Evolutionary conservation across 2,797 vertebrate species (phyloP), one percentile per base, ranked within the genome.

Genomic region (Sardinella longiceps): DNA sequence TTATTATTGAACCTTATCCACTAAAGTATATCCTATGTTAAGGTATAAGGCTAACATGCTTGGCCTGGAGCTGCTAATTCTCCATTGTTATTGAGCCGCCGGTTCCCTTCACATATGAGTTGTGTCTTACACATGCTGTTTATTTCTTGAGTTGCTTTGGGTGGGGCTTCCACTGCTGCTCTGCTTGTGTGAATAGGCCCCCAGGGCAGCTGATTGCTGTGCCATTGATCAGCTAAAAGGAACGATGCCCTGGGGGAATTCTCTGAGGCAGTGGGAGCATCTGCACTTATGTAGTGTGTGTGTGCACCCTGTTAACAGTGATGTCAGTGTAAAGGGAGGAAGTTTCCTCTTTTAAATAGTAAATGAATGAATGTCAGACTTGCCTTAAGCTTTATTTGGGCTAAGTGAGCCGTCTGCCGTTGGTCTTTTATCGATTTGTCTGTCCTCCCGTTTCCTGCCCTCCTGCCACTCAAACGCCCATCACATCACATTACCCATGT

Each of bases 401-500:
- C 60, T 30, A 14, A 12, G 25, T 60, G 33, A 70, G 28, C 63
- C 37, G 28, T 33, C 7, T 63, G 25, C 12, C 9, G 11, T 30
- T 33, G 1, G 14, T 66, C 30, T 70, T 60, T n/a, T 53, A 7
- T 60, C 56, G 10, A 10, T 60, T 7, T 60, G 7, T 25, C 6
- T 70, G 30, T 37, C 28, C 4, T 7, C n/a, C n/a, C n/a, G n/a
- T n/a, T n/a, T n/a, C n/a, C n/a, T n/a, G n/a, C n/a, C n/a, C n/a
- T n/a, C n/a, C n/a, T n/a, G n/a, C n/a, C n/a, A n/a, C n/a, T n/a
- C n/a, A n/a, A n/a, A n/a, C n/a, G n/a, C n/a, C n/a, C n/a, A n/a
- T n/a, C n/a, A n/a, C n/a, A n/a, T 50, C 60, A 23, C 82, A 60
- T 82, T 82, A 86, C 77, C 80, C 60, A 58, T 15, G 0, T 28